Percentiles rank a stretch among this genome's conserved stretches.
Conservation (phyloP, 2,888 invertebrate species). For the Tinea trinotella region DNA sequence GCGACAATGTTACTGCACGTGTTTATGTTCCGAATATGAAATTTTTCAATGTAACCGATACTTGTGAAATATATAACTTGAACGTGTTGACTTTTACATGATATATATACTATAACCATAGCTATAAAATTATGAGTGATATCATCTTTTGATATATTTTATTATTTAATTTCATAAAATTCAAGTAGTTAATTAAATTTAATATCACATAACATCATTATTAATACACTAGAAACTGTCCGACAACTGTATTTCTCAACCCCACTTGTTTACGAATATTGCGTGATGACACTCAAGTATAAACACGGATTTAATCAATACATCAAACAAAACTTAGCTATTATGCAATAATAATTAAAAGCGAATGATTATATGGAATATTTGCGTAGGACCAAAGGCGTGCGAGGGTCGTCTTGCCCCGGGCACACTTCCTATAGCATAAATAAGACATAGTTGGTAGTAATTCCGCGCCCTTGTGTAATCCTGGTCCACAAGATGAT, state of each 20-base stretch:
- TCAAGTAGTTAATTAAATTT: no score
- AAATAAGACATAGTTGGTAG: constrained; percentile 32
- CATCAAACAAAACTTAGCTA: constrained; percentile 68
- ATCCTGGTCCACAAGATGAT: constrained; percentile 65
- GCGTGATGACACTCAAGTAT: constrained; percentile 47
- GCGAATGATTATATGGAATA: constrained; percentile 68
- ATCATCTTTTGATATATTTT: no score
- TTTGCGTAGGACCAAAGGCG: constrained; percentile 62
- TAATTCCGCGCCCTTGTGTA: constrained; percentile 50
- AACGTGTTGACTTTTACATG: constrained; percentile 29
- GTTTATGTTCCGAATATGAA: constrained; percentile 51
- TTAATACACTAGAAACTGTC: no score
- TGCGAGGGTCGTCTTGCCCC: constrained; percentile 38
- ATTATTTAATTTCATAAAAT: no score
- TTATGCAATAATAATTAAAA: constrained; percentile 70
- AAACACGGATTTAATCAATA: constrained; percentile 70
- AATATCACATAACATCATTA: no score
- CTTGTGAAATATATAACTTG: constrained; percentile 28
- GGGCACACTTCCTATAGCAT: constrained; percentile 38
- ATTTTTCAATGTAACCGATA: constrained; percentile 47
- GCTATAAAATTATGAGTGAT: not conserved
- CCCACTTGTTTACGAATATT: not conserved
- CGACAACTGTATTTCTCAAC: no score
- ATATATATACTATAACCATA: not conserved
- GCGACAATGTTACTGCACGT: constrained; percentile 55